These are phyloP conservation scores for Procavia capensis DNA, from an alignment of 2,113 vertebrate species.

Conservation along the genomic window DNA sequence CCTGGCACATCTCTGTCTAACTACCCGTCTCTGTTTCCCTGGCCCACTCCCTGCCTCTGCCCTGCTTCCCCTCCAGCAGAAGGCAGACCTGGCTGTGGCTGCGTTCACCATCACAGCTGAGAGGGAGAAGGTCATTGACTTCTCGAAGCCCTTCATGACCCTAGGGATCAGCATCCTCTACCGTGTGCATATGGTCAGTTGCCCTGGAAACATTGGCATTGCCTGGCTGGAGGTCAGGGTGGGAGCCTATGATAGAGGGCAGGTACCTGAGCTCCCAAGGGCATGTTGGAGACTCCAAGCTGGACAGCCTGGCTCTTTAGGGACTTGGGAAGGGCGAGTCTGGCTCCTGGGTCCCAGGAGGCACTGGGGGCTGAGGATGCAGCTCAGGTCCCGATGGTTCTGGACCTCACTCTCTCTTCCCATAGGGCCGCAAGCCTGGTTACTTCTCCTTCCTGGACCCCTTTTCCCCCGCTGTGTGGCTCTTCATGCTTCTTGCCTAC, in stretches of 20 bases:
- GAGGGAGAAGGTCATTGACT: constrained; percentile 96
- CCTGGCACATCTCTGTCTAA: constrained; percentile 58
- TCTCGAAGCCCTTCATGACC: constrained; percentile 96
- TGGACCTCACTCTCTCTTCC: constrained; percentile 42
- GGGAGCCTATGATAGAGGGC: neutral
- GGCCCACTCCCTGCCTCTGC: neutral
- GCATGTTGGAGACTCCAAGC: neutral
- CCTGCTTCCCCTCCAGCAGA: constrained; percentile 85
- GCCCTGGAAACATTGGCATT: neutral
- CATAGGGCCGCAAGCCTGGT: constrained; percentile 94
- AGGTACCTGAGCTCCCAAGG: neutral
- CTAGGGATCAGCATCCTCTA: constrained; percentile 96
- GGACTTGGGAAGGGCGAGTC: fast-evolving
- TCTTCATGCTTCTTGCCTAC: constrained; percentile 97
- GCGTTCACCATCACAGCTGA: constrained; percentile 96
- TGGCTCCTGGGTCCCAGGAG: neutral
- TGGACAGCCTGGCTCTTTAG: neutral
- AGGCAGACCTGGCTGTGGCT: constrained; percentile 94
- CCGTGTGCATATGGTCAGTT: constrained; percentile 91
- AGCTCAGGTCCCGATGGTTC: neutral
- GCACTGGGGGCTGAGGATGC: no score
- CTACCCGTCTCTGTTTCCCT: constrained; percentile 65
- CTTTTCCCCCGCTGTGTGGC: constrained; percentile 97
- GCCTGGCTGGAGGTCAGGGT: neutral
- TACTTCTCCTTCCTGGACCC: constrained; percentile 98